Percentiles rank a stretch among this genome's conserved stretches.
Evolutionary conservation across 2,797 vertebrate species (phyloP).

Genomic region (Karalla daura): DNA sequence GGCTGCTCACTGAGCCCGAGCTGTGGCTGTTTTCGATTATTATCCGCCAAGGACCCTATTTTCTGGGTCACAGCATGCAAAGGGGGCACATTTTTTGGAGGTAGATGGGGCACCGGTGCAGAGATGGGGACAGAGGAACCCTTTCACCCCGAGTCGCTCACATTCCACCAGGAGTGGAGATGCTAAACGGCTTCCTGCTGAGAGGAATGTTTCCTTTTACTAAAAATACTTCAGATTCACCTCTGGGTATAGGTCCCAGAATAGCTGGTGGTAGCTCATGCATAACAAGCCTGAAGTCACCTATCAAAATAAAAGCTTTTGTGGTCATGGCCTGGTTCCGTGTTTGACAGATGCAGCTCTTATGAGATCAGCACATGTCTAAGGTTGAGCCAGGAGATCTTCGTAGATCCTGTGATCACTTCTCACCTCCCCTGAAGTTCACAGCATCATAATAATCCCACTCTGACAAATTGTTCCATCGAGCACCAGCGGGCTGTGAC

Average conservation of each 20-base stretch:
- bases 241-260: constrained; percentile 20
- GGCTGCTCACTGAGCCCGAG: constrained; percentile 34
- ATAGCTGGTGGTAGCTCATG: constrained; percentile 4
- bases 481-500: not conserved
- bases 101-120: constrained; percentile 46
- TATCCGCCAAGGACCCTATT: constrained; percentile 66
- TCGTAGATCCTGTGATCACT: constrained; percentile 2
- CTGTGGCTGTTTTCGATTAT: constrained; percentile 77
- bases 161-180: constrained; percentile 44
- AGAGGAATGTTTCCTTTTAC: constrained; percentile 29
- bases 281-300: not conserved
- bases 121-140: constrained; percentile 38
- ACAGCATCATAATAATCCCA: not conserved
- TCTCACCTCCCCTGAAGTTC: not conserved
- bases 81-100: constrained; percentile 72
- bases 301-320: not conserved
- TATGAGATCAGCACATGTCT: constrained; percentile 8
- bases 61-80: constrained; percentile 77
- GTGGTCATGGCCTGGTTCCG: not conserved
- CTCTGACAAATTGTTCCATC: not conserved
- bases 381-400: not conserved
- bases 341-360: not conserved
- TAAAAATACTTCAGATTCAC: constrained; percentile 27
- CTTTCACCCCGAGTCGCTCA: constrained; percentile 26
- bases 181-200: constrained; percentile 21